Base-by-base conservation (phyloP, 2,113 vertebrate species). In the Amia ocellicauda region DNA sequence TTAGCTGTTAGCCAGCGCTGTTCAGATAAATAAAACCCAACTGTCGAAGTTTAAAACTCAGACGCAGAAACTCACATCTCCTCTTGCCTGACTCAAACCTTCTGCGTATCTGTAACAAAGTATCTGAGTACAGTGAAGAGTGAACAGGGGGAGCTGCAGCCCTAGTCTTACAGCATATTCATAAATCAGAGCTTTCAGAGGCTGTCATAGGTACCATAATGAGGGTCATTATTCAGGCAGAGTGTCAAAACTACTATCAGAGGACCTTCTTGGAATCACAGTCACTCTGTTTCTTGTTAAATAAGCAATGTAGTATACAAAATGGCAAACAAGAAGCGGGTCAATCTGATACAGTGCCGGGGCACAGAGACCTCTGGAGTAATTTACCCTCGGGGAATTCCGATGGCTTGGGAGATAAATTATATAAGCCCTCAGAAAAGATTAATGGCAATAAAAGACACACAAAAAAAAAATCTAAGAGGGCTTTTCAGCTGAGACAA, bases 161-260 rank as follows among this genome's bases (percentile, higher is more conserved):
- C 82, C 86, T 88, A 82, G 83, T 85, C 84, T 83, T 91, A 79
- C 90, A 88, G 93, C 92, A 88, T 94, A 95, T 99, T 95, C 94
- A 99, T 98, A 98, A 99, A 99, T 99, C 97, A 98, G 93, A 86
- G 90, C 93, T 94, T 98, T 95, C 93, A 94, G 92, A 91, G 91
- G 86, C 92, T 97, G 97, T 95, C 97, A 98, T 89, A 76, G 83
- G 86, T 87, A 91, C 92, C 92, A 94, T 98, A 99, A 99, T 99
- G 95, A 99, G 97, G 96, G 94, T 96, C 95, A 97, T 98, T 99
- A 98, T 97, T 99, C 97, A 98, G 95, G 93, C 91, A 93, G 91
- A 90, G 92, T 99, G 96, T 99, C 97, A 99, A 91, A 97, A 94
- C 91, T 93, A 93, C 92, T 96, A 98, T 95, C 94, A 96, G 92